phyloP scores from a whole-genome alignment of 2,113 vertebrate genomes.

The Phaethornis superciliosus region DNA sequence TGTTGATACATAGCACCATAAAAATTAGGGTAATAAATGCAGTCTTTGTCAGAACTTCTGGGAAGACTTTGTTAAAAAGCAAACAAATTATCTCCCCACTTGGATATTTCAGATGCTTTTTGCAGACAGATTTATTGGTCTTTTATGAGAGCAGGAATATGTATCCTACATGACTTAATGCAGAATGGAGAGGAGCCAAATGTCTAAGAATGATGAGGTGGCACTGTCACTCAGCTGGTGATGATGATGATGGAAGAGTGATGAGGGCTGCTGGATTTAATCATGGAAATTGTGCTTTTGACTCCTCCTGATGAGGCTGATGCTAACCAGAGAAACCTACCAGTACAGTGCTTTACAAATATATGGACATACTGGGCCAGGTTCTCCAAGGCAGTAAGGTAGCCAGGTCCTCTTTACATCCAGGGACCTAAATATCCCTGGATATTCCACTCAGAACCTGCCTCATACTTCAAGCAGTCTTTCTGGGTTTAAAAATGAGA shows the following conservation, averaged over 20 bases:
- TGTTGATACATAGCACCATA: slow-evolving; percentile 15
- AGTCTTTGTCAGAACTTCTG: slow-evolving; percentile 27
- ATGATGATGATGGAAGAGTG: not conserved
- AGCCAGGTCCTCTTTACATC: not conserved
- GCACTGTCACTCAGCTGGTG: not conserved
- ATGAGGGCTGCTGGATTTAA: not conserved
- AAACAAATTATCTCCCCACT: slow-evolving; percentile 31
- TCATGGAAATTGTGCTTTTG: not conserved
- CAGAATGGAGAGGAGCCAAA: not conserved
- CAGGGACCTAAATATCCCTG: not conserved
- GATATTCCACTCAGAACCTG: not conserved
- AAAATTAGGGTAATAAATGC: slow-evolving; percentile 16
- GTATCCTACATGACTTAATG: not conserved
- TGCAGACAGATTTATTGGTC: not conserved
- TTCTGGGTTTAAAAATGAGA: not conserved
- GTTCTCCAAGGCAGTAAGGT: not conserved
- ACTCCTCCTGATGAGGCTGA: not conserved
- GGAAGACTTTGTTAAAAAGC: slow-evolving; percentile 46
- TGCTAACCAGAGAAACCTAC: not conserved
- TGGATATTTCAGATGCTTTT: slow-evolving; percentile 11
- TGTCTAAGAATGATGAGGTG: not conserved
- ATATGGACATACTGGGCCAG: not conserved
- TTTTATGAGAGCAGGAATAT: not conserved
- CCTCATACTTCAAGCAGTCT: not conserved
- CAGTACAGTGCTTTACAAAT: not conserved